phyloP scores from a whole-genome alignment of 2,113 vertebrate genomes.

The Alosa alosa region DNA sequence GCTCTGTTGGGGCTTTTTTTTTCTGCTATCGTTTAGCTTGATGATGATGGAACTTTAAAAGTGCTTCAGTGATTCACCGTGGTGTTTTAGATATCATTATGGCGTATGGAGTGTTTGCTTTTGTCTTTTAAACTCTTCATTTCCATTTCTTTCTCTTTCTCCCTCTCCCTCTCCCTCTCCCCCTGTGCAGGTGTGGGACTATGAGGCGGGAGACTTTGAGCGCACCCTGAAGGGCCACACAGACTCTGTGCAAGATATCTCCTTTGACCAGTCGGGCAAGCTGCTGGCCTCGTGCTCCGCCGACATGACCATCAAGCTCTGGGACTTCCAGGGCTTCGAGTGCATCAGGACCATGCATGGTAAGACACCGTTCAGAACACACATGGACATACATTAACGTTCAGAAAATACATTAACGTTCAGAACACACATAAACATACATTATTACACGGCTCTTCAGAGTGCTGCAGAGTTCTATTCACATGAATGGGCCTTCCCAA shows the following conservation, averaged over 20 bases:
- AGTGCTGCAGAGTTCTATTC: no score
- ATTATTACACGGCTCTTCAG: no score
- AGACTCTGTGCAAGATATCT: constrained; percentile 99
- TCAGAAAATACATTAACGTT: no score
- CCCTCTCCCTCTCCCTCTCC: no score
- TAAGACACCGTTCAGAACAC: constrained; percentile 58
- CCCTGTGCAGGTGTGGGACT: constrained; percentile 90
- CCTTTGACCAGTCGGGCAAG: constrained; percentile 96
- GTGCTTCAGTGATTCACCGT: no score
- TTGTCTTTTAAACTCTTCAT: no score
- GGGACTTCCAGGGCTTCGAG: constrained; percentile 99
- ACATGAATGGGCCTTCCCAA: no score
- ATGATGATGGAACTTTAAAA: background rate
- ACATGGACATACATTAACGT: no score
- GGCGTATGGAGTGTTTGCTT: background rate
- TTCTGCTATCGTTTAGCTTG: background rate
- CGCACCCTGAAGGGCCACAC: constrained; percentile 98
- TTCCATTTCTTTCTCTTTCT: no score
- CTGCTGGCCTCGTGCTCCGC: constrained; percentile 98
- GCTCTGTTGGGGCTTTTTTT: background rate
- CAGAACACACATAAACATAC: background rate
- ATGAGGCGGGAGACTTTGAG: constrained; percentile 98
- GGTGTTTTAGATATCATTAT: background rate
- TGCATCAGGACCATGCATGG: constrained; percentile 99
- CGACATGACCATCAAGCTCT: constrained; percentile 99